Evolutionary conservation across 2,113 vertebrate genomes (phyloP).

Genomic region (Lucifuga dentata): DNA sequence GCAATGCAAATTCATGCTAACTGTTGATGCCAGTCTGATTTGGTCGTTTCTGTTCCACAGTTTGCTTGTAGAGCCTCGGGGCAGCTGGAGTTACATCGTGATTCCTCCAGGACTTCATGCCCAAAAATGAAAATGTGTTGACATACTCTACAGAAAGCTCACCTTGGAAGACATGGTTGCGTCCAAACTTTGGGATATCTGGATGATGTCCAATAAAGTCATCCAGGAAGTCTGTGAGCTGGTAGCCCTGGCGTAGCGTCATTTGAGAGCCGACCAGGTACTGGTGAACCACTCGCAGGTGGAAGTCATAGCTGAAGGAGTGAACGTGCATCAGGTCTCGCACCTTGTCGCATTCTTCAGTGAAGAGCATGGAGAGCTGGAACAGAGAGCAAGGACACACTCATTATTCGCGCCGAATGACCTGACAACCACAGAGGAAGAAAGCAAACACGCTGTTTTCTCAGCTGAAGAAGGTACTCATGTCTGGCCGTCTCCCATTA

Average conservation of each 20-base stretch:
- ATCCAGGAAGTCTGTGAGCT: conserved; percentile 94
- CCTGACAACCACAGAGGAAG: background rate
- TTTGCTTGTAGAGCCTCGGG: no score
- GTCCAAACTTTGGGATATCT: conserved; percentile 96
- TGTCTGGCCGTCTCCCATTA: background rate
- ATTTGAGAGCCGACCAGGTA: conserved; percentile 93
- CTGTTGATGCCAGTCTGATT: no score
- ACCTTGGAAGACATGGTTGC: conserved; percentile 98
- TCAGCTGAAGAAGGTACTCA: background rate
- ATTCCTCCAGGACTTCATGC: no score
- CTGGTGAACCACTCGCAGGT: conserved; percentile 96
- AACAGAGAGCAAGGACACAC: conserved; percentile 40
- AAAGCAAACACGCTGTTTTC: background rate
- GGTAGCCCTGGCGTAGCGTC: conserved; percentile 94
- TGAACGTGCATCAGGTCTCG: conserved; percentile 98
- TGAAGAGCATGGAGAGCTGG: conserved; percentile 99
- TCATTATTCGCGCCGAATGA: conserved; percentile 7
- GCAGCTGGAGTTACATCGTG: background rate
- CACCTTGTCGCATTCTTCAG: conserved; percentile 97
- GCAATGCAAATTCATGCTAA: no score
- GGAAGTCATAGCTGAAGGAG: conserved; percentile 99
- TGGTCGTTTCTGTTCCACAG: no score
- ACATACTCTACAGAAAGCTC: conserved; percentile 13
- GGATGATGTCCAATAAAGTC: conserved; percentile 95
- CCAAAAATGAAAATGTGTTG: no score